Evolutionary conservation across 2,113 vertebrate species (phyloP).

Genomic region (Telmatochromis sp.): DNA sequence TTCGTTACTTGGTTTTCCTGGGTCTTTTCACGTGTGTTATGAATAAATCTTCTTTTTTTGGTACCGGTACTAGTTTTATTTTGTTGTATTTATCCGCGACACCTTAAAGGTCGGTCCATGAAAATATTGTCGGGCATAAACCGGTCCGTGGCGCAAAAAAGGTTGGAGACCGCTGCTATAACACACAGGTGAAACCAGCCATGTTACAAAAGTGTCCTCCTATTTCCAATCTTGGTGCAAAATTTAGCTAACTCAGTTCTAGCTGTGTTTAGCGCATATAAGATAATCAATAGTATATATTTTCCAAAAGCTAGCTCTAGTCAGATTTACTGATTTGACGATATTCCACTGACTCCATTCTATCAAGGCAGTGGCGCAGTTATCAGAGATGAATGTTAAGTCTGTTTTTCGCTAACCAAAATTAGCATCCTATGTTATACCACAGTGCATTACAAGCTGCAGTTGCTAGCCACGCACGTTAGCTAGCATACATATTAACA

Average conservation of each 20-base stretch:
- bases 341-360: not conserved
- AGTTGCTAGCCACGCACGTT: not conserved
- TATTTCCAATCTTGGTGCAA: not conserved
- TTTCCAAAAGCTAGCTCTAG: not conserved
- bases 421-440: not conserved
- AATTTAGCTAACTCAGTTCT: not conserved
- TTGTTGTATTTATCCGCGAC: too few relatives aligned
- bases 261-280: not conserved
- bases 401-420: not conserved
- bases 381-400: not conserved
- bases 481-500: not conserved
- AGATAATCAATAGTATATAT: not conserved
- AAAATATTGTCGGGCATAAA: too few relatives aligned
- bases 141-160: too few relatives aligned
- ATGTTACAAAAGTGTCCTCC: not conserved
- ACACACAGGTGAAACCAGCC: not conserved
- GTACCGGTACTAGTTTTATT: too few relatives aligned
- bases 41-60: too few relatives aligned
- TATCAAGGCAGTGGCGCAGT: accelerated
- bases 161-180: not conserved
- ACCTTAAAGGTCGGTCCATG: too few relatives aligned
- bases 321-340: not conserved
- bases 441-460: not conserved
- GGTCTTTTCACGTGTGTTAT: too few relatives aligned
- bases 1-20: too few relatives aligned